A percentile compares a stretch with the other conserved stretches of the same genome.
phyloP scores from a whole-genome alignment of 2,797 vertebrate species.

The Labroides dimidiatus region DNA sequence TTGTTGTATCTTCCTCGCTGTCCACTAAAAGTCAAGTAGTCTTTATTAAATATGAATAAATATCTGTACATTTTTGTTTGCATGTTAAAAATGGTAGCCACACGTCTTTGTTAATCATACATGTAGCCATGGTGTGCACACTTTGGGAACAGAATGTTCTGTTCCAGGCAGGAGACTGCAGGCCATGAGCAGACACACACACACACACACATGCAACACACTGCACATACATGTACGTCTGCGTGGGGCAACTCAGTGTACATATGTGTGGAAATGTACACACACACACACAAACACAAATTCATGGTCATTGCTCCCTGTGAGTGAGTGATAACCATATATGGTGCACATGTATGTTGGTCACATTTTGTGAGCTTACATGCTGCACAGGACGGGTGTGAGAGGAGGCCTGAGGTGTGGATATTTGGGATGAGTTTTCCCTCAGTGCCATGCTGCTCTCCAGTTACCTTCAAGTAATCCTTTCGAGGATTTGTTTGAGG shows the following conservation, averaged over 20 bases:
- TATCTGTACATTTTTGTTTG: not conserved
- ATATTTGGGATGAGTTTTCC: conserved; percentile 4
- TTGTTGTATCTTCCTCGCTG: not conserved
- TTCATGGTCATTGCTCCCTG: conserved; percentile 5
- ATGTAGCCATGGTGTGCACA: not conserved
- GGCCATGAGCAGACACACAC: conserved; percentile 9
- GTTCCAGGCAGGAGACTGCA: conserved; percentile 26
- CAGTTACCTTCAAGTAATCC: not conserved
- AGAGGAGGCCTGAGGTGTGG: not conserved
- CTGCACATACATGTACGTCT: conserved; percentile 14
- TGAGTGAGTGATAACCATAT: conserved; percentile 26
- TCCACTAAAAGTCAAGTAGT: too few relatives aligned
- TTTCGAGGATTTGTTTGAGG: not conserved
- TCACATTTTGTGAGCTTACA: conserved; percentile 8
- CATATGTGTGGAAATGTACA: not conserved
- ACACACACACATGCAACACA: not conserved
- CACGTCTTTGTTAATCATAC: not conserved
- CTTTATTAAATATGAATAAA: too few relatives aligned
- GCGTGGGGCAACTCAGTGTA: not conserved
- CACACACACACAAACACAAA: not conserved
- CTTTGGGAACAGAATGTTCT: conserved; percentile 56
- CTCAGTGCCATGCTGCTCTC: not conserved
- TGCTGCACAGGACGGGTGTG: not conserved
- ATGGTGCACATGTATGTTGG: conserved; percentile 20
- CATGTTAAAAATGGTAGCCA: not conserved